Base-by-base conservation (phyloP, 2,113 vertebrate species). In the Struthidea cinerea region DNA sequence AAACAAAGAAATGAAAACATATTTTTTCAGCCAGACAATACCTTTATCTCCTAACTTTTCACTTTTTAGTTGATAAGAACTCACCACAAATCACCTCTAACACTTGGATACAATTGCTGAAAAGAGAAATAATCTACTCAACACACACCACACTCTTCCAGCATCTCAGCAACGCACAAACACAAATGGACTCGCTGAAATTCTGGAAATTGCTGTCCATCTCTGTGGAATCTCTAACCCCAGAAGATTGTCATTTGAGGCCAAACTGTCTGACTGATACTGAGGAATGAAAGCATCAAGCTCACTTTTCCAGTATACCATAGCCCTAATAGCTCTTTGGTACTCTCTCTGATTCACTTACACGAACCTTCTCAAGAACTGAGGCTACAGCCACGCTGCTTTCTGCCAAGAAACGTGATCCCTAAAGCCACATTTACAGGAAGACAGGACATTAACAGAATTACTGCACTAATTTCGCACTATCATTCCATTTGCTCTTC, bases 361-460 rank as follows among this genome's bases (percentile, higher is more conserved):
- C 0, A 71, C 6, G 63, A 89, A 91, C 24, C 71, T 89, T 56
- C 63, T 42, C 14, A 50, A 78, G 68, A 91, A 71, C 49, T 13
- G 44, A 91, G 46, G 56, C 68, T 78, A n/a, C 52, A 78, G 37
- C 61, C 83, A 69, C 4, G 12, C 49, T 53, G 47, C 64, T 84
- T 94, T 86, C 87, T 84, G 87, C 79, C 87, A 90, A 84, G 87
- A 88, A 97, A 96, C 33, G 69, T 3, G 2, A 88, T 95, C 85
- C 73, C 90, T 53, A 79, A 94, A 96, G 79, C 44, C 70, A 78
- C 42, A 67, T 79, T 95, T 90, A 96, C 91, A 90, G 84, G 75
- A 95, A 95, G 85, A 69, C 8, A 60, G 28, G 53, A 61, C 0
- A 8, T 77, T 67, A 93, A 86, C 14, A 16, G 63, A 59, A 86